phyloP scores from a whole-genome alignment of 2,797 vertebrate genomes.

The Channallabes apus region DNA sequence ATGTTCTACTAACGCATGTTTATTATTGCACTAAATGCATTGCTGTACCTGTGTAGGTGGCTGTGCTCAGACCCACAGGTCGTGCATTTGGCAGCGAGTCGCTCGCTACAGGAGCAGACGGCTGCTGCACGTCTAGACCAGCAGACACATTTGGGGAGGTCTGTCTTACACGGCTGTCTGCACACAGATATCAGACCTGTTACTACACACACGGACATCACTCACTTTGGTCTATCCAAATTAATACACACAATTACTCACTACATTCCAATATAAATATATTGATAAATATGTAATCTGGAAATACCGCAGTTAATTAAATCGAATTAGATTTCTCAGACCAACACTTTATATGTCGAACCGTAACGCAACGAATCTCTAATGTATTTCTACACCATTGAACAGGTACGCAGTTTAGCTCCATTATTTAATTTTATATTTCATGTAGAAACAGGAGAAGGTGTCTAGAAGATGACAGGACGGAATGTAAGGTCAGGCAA shows the following conservation, averaged over 20 bases:
- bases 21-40: background rate
- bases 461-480: background rate
- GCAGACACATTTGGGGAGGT: constrained; percentile 22
- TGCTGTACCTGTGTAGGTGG: constrained; percentile 45
- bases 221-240: background rate
- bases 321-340: background rate
- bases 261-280: background rate
- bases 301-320: background rate
- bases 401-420: background rate
- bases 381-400: background rate
- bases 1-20: background rate
- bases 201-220: background rate
- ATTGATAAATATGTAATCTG: background rate
- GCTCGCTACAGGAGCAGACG: constrained; percentile 22
- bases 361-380: background rate
- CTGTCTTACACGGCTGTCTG: constrained; percentile 48
- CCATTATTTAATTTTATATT: background rate
- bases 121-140: constrained; percentile 40
- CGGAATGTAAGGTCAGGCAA: background rate
- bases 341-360: background rate
- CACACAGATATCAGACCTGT: constrained; percentile 13
- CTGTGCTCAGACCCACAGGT: constrained; percentile 34
- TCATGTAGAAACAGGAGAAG: background rate
- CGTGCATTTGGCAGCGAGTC: constrained; percentile 28
- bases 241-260: too few species aligned